Evolutionary conservation across 1,140 invertebrate species (phyloP).

Genomic region (Araneus ventricosus): DNA sequence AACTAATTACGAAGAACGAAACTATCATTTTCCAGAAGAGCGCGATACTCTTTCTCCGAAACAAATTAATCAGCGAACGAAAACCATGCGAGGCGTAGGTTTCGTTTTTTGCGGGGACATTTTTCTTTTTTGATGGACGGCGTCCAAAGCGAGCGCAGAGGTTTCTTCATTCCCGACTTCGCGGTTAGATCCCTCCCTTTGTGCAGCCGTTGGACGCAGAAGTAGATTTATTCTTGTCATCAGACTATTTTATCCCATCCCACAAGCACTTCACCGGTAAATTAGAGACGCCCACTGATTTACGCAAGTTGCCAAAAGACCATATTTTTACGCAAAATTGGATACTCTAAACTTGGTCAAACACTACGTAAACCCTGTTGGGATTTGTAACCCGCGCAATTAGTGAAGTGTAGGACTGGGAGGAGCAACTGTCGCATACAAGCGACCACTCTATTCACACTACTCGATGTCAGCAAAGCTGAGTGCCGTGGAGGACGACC

Average conservation of each 20-base stretch:
- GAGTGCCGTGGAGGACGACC: conserved; percentile 70
- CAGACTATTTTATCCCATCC: conserved; percentile 69
- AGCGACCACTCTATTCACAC: conserved; percentile 80
- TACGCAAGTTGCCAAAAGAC: conserved; percentile 34
- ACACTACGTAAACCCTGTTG: conserved; percentile 27
- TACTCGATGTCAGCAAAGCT: conserved; percentile 59
- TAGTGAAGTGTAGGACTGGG: conserved; percentile 75
- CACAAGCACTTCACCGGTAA: conserved; percentile 64
- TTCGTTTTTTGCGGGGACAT: conserved; percentile 63
- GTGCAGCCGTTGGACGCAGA: conserved; percentile 68
- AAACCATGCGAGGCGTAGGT: conserved; percentile 3
- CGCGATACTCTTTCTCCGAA: not conserved
- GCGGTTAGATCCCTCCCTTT: conserved; percentile 71
- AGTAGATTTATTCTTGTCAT: conserved; percentile 75
- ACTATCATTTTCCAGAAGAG: not conserved
- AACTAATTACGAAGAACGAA: not conserved
- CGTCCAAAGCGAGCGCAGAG: conserved; percentile 59
- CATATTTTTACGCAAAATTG: conserved; percentile 63
- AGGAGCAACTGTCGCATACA: conserved; percentile 87
- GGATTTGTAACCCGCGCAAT: conserved; percentile 74
- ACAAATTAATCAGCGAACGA: not conserved
- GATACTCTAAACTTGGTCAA: conserved; percentile 11
- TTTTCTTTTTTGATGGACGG: conserved; percentile 75
- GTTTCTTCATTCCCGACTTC: not conserved
- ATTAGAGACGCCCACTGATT: conserved; percentile 72